Evolutionary conservation across 35 echinoderm and acorn worm genomes (phyloP).

Genomic region (Stichopus chloronotus): DNA sequence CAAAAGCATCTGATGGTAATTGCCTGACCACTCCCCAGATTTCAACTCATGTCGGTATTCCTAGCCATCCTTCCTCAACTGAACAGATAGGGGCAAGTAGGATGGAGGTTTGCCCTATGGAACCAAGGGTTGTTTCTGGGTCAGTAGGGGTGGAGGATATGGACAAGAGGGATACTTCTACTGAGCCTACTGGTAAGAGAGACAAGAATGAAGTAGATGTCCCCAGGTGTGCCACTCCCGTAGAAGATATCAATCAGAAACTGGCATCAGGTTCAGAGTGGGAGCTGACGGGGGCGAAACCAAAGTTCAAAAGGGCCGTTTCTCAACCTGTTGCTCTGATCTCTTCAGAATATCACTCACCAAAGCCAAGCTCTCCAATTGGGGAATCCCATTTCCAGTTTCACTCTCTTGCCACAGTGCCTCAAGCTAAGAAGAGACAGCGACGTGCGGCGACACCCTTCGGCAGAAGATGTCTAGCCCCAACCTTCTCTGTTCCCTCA

Average conservation of each 20-base stretch:
- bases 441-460: neutral
- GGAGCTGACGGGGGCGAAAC: constrained; percentile 28
- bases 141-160: neutral
- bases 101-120: neutral
- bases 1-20: neutral
- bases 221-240: neutral
- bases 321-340: neutral
- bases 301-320: constrained; percentile 33
- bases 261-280: neutral
- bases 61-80: neutral
- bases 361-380: neutral
- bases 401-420: constrained; percentile 11
- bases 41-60: neutral
- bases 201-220: too few species aligned
- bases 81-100: neutral
- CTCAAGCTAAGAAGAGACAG: neutral
- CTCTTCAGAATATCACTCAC: neutral
- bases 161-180: neutral
- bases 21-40: neutral
- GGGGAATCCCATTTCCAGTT: neutral
- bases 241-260: neutral
- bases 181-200: neutral
- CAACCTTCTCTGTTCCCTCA: constrained; percentile 2
- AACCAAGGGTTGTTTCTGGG: neutral
- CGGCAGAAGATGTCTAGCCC: neutral